Evolutionary conservation across 2,113 vertebrate genomes (phyloP), one percentile per base, ranked within the genome.

Genomic region (Malurus melanocephalus): DNA sequence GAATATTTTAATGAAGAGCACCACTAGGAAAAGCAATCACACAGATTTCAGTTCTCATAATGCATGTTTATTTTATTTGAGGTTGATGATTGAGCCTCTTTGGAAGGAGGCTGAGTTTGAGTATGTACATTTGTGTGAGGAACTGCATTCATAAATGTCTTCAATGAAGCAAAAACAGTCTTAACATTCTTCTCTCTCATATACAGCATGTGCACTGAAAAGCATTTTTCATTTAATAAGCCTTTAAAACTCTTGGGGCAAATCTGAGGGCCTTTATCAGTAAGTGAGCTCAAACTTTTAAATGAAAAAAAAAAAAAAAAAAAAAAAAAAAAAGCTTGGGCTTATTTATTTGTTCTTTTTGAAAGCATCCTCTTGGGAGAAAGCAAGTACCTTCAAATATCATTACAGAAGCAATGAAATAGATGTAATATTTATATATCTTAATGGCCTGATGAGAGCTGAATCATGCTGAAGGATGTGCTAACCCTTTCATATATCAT

Each of bases 331-430:
- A 1, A 7, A 53, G 11, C 42, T 89, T 84, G 76, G 12, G 11
- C 59, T 94, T 85, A 57, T 85, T 90, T 92, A 92, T 95, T 89
- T 68, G 30, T 75, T 86, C 28, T 67, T 88, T 87, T 68, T 26
- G 60, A 78, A 89, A 66, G 7, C 10, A 7, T 75, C 7, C 30
- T 64, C 57, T 72, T 69, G 53, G 38, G 73, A 80, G 10, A 48
- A 26, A 73, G 18, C 43, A 84, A 80, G 18, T 77, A 60, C 35
- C 67, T 83, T 84, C 77, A 77, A 83, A 86, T 90, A 71, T 48
- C 42, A 20, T 84, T 79, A 76, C 3, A 38, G 38, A 68, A 92
- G 26, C 46, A 81, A 78, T 68, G 57, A 77, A 83, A 65, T 56
- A 49, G 26, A 76, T 80, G 27, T 11, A 76, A 80, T 91, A 78